Evolutionary conservation across 2,797 vertebrate species (phyloP), one percentile per base, ranked within the genome.

Genomic region (Gymnopithys bicolor): DNA sequence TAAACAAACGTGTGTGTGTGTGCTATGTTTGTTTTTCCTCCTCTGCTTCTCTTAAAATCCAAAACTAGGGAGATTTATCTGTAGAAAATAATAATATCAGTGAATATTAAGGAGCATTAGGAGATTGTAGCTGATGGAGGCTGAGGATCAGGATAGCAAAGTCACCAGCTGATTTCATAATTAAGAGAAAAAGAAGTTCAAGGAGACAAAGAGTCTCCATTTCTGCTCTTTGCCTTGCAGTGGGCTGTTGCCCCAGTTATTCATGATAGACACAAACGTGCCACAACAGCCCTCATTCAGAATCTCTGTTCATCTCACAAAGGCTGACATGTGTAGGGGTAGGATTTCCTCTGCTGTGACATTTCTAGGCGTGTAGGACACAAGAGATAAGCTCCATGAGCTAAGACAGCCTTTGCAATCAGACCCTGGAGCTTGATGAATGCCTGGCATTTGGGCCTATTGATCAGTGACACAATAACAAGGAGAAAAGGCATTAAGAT

Each of bases 391-490:
- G 96, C 97, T 96, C 68, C 85, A 73, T 70, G 94, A 97, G 91
- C 97, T 77, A 43, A 93, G 96, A 95, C 95, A 95, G 93, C 94
- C 93, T 80, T 93, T 92, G 93, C 96, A 95, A 96, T 97, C 97
- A 90, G 69, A 93, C 90, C 52, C 78, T 70, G 80, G 49, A 71
- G 90, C 92, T 94, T 97, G 97, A 97, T 97, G 96, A 97, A 98
- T 98, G 94, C 83, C 23, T 98, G 98, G 98, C 98, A 98, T 99
- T 98, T 98, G 95, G 95, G 87, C 90, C 58, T 97, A 98, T 98
- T 98, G 98, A 99, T 99, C 98, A 98, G 97, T 91, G 96, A 97
- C 97, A 98, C 90, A 70, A 93, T 94, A 97, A 96, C 96, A 95
- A 96, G 96, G 86, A 92, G 96, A 97, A 98, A 98, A 98, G 76